phyloP scores from a whole-genome alignment of 30 jellyfish, hydroid and myxozoan genomes.

The Sanderia malayensis region DNA sequence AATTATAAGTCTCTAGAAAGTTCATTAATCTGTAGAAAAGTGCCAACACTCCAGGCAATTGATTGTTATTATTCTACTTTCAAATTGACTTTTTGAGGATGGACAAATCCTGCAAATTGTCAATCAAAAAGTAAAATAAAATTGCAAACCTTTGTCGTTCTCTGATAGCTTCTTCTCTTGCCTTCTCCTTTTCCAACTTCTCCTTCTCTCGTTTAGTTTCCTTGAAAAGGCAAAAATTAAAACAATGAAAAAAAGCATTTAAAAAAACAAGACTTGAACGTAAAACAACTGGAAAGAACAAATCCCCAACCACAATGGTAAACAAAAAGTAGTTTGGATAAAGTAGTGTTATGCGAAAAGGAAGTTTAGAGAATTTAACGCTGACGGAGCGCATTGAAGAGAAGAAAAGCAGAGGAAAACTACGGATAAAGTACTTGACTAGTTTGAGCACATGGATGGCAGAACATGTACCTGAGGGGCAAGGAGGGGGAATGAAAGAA shows the following conservation, averaged over 20 bases:
- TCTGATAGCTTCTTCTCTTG: constrained; percentile 82
- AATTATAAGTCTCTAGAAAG: too few relatives aligned
- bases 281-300: too few relatives aligned
- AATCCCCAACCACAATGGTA: too few relatives aligned
- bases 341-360: background rate
- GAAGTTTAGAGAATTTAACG: constrained; percentile 6
- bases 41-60: too few relatives aligned
- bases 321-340: too few relatives aligned
- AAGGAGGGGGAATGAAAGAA: background rate
- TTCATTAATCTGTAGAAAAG: too few relatives aligned
- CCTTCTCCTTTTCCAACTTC: constrained; percentile 74
- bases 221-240: constrained; percentile 30
- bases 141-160: constrained; percentile 70
- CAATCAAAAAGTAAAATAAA: too few relatives aligned
- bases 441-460: constrained; percentile 21
- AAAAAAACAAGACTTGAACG: too few relatives aligned
- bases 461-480: constrained; percentile 5
- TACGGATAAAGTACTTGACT: background rate
- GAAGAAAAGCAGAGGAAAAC: constrained; percentile 7
- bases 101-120: too few relatives aligned
- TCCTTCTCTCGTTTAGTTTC: constrained; percentile 84
- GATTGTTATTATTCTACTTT: too few relatives aligned
- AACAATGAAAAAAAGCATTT: too few relatives aligned
- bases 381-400: background rate
- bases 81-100: too few relatives aligned